A percentile compares a stretch with the other conserved stretches of the same genome.
Evolutionary conservation across 2,113 vertebrate species (phyloP).

Genomic region (Melanerpes aurifrons): DNA sequence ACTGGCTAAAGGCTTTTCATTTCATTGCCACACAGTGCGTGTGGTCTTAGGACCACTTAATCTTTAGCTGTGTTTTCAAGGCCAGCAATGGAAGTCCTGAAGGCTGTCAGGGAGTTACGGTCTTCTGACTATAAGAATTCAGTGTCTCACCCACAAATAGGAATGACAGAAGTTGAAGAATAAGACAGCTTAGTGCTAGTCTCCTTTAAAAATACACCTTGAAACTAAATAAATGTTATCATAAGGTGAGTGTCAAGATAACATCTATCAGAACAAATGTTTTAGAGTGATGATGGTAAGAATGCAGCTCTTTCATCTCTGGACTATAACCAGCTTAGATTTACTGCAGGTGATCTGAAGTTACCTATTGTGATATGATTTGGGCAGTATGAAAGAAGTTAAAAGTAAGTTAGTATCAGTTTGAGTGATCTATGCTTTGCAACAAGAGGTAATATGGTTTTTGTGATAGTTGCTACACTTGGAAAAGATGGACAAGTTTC

Average conservation of each 20-base stretch:
- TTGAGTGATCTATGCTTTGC: neutral
- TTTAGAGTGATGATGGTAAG: neutral
- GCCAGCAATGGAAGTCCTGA: neutral
- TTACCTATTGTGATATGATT: neutral
- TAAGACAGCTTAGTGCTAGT: neutral
- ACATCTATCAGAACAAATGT: neutral
- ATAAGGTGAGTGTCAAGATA: neutral
- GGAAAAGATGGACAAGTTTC: neutral
- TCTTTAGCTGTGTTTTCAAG: neutral
- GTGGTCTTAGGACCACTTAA: neutral
- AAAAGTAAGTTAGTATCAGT: neutral
- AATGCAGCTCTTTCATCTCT: neutral
- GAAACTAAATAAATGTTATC: neutral
- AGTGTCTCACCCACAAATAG: neutral
- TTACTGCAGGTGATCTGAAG: neutral
- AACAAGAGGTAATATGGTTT: neutral
- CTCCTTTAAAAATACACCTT: neutral
- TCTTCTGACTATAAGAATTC: neutral
- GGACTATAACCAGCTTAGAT: neutral
- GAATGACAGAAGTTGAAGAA: neutral
- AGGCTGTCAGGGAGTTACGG: neutral
- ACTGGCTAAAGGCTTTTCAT: constrained; percentile 26
- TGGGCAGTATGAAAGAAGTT: neutral
- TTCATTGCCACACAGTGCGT: neutral
- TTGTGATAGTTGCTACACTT: neutral